These are phyloP conservation scores for Allobates femoralis DNA, from an alignment of 2,797 vertebrate genomes.

Conservation along the genomic window DNA sequence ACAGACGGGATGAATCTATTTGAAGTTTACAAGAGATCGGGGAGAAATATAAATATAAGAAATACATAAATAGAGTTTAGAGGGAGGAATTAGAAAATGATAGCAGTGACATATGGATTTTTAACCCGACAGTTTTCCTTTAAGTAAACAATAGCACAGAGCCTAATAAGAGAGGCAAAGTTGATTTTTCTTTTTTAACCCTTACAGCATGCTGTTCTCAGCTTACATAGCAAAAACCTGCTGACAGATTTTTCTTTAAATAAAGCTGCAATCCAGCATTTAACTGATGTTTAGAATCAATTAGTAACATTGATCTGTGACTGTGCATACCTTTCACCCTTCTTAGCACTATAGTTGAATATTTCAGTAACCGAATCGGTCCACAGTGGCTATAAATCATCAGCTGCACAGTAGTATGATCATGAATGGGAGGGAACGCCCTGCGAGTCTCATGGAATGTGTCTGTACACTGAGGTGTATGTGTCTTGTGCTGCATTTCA, in stretches of 20 bases:
- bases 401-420: background rate
- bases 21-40: too few relatives aligned
- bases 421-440: background rate
- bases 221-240: too few relatives aligned
- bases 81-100: too few relatives aligned
- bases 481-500: conserved; percentile 28
- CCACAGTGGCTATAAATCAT: background rate
- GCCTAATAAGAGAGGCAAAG: too few relatives aligned
- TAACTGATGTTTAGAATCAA: background rate
- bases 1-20: too few relatives aligned
- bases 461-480: background rate
- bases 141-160: too few relatives aligned
- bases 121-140: too few relatives aligned
- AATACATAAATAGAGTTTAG: too few relatives aligned
- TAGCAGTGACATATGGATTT: too few relatives aligned
- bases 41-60: too few relatives aligned
- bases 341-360: background rate
- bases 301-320: background rate
- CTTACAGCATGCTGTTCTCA: too few relatives aligned
- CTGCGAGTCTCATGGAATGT: background rate
- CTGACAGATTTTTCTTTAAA: background rate
- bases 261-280: background rate
- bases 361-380: background rate
- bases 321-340: background rate
- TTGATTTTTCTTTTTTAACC: too few relatives aligned